Conservation (phyloP, 2,797 vertebrate species). For the Gymnothorax reevesii region DNA sequence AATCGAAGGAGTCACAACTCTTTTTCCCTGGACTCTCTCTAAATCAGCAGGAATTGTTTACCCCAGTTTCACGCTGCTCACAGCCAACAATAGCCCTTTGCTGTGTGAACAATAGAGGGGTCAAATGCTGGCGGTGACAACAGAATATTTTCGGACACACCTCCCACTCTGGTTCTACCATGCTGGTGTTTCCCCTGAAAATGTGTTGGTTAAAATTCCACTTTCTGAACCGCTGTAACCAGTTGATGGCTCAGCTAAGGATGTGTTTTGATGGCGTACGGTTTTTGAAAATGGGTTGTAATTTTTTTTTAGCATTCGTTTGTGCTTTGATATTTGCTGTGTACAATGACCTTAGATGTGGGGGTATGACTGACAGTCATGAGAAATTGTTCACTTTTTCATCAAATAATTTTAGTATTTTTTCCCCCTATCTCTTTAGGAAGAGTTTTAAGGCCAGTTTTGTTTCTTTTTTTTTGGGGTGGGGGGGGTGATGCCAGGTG, state of each 20-base stretch:
- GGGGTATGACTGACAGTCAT: not conserved
- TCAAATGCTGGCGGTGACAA: not conserved
- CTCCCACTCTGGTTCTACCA: too few relatives aligned
- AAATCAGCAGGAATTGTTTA: conserved; percentile 23
- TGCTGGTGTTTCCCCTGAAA: not conserved
- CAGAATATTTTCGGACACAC: not conserved
- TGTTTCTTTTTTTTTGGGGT: not conserved
- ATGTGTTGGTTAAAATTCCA: not conserved
- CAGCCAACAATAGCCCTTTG: conserved; percentile 17
- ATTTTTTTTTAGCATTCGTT: not conserved
- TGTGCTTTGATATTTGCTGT: too few relatives aligned
- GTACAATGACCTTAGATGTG: too few relatives aligned
- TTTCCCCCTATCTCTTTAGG: not conserved
- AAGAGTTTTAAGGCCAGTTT: not conserved
- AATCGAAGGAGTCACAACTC: not conserved
- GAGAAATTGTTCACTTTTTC: not conserved
- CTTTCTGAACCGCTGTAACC: not conserved
- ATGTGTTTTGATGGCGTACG: not conserved
- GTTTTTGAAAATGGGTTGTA: not conserved
- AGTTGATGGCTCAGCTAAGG: not conserved
- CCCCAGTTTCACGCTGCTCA: not conserved
- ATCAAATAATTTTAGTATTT: not conserved
- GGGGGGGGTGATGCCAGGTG: not conserved
- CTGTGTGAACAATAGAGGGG: not conserved
- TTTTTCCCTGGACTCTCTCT: not conserved